A percentile compares a stretch with the other conserved stretches of the same genome.
phyloP scores from a whole-genome alignment of 2,888 invertebrate genomes.

The Ophraella communa region DNA sequence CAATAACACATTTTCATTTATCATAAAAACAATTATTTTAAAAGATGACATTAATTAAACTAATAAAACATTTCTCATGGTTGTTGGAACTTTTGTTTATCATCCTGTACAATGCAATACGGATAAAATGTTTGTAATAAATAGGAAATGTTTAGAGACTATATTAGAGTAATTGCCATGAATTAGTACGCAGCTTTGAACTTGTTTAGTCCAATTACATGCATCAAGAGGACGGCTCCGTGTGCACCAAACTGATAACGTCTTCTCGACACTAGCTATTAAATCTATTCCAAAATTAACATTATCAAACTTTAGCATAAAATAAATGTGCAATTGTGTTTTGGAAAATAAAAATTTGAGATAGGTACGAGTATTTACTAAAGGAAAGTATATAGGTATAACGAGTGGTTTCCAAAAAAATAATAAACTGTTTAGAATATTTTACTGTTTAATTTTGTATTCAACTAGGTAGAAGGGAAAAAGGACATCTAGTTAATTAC shows the following conservation, averaged over 20 bases:
- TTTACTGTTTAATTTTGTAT: no score
- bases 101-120: conserved; percentile 53
- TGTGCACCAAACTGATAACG: conserved; percentile 57
- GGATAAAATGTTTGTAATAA: conserved; percentile 46
- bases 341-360: not conserved
- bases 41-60: no score
- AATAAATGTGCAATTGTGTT: conserved; percentile 8
- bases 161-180: conserved; percentile 60
- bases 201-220: conserved; percentile 61
- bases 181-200: conserved; percentile 61
- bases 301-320: conserved; percentile 22
- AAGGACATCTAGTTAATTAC: no score
- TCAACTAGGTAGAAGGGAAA: no score
- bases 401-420: no score
- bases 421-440: no score
- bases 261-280: conserved; percentile 25
- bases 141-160: conserved; percentile 55
- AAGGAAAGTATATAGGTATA: not conserved
- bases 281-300: conserved; percentile 34
- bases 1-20: no score
- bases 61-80: no score
- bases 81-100: not conserved
- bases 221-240: conserved; percentile 57
- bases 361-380: not conserved
- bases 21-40: no score